These are phyloP conservation scores for Indicator maculatus DNA, from an alignment of 2,113 vertebrate species.

Conservation along the genomic window DNA sequence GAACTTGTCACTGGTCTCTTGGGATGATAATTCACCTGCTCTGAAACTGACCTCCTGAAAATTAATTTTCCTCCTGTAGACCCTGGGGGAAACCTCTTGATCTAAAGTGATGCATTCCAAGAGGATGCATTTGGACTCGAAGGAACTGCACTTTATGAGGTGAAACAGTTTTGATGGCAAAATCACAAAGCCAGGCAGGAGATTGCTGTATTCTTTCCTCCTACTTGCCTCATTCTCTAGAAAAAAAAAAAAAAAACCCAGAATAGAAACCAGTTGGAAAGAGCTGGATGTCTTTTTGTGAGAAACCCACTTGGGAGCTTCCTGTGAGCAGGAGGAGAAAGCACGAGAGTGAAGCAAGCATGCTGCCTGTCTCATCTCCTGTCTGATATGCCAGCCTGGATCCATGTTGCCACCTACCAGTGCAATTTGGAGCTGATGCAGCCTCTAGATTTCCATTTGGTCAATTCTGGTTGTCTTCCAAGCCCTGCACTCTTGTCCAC, in stretches of 20 bases:
- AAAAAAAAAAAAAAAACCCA: slow-evolving; percentile 10
- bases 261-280: slow-evolving; percentile 4
- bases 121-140: not conserved
- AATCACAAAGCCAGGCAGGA: not conserved
- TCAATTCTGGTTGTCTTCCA: not conserved
- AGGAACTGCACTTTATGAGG: not conserved
- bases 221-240: slow-evolving; percentile 18
- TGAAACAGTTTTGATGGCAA: not conserved
- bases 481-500: not conserved
- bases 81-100: not conserved
- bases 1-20: not conserved
- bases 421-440: not conserved
- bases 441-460: slow-evolving; percentile 15
- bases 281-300: not conserved
- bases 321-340: slow-evolving; percentile 20
- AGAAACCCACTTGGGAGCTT: slow-evolving; percentile 30
- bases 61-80: not conserved
- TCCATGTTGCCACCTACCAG: slow-evolving; percentile 46
- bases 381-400: slow-evolving; percentile 49
- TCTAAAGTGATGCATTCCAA: not conserved
- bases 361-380: slow-evolving; percentile 49
- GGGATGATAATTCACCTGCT: not conserved
- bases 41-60: not conserved
- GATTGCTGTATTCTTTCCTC: slow-evolving; percentile 15
- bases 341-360: not conserved